Evolutionary conservation across 2,888 invertebrate genomes (phyloP).

Genomic region (Beris chalybata): DNA sequence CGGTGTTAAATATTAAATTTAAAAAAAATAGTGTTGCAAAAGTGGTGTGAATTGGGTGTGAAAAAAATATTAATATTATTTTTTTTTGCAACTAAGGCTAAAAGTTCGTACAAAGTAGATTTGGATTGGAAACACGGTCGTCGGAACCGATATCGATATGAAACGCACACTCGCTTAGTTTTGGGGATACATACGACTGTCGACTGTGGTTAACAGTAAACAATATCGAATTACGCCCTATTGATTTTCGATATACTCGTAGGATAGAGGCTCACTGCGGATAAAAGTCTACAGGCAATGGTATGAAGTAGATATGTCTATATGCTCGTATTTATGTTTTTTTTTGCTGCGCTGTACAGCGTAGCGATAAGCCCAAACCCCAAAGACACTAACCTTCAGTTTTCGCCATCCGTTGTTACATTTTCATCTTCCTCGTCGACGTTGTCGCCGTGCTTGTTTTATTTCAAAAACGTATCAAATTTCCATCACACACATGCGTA

Average conservation of each 20-base stretch:
- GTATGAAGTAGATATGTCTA: constrained; percentile 10
- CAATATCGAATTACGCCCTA: constrained; percentile 39
- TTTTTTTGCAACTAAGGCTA: no score
- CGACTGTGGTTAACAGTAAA: constrained; percentile 36
- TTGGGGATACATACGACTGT: constrained; percentile 9
- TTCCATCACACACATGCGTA: constrained; percentile 26
- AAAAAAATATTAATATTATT: no score
- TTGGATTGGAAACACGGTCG: no score
- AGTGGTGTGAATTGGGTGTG: no score
- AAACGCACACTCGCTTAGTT: constrained; percentile 1
- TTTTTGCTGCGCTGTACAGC: no score
- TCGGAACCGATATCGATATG: no score
- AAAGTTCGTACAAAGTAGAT: no score
- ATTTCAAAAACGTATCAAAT: constrained; percentile 25
- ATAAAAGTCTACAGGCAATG: constrained; percentile 16
- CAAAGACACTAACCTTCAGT: constrained; percentile 29
- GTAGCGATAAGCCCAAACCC: constrained; percentile 17
- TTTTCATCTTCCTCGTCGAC: constrained; percentile 21
- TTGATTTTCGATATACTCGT: constrained; percentile 37
- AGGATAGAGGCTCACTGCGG: constrained; percentile 11
- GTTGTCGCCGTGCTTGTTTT: constrained; percentile 22
- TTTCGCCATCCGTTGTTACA: constrained; percentile 16
- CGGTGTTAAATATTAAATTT: no score
- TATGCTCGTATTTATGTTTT: neutral
- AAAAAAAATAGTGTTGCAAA: no score